A percentile compares a stretch with the other conserved stretches of the same genome.
phyloP scores from a whole-genome alignment of 2,888 invertebrate genomes.

The Terebella lapidaria region DNA sequence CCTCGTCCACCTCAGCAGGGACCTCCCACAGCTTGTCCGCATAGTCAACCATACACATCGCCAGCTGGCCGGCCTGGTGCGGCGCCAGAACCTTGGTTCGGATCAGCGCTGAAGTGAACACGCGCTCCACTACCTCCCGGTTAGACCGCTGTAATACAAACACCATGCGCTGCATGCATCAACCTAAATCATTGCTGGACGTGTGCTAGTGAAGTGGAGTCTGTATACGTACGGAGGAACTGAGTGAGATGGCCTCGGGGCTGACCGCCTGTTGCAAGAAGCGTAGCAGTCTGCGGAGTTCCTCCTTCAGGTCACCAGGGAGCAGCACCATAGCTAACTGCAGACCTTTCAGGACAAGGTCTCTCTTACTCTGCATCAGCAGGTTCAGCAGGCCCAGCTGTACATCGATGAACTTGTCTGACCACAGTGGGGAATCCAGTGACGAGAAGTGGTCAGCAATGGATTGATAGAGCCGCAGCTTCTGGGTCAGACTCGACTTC shows the following conservation, averaged over 20 bases:
- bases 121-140: slow-evolving; percentile 31
- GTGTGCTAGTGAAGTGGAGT: background rate
- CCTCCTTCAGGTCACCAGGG: slow-evolving; percentile 34
- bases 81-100: slow-evolving; percentile 40
- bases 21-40: slow-evolving; percentile 35
- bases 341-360: slow-evolving; percentile 35
- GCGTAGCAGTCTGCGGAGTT: slow-evolving; percentile 39
- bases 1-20: slow-evolving; percentile 36
- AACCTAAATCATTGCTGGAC: background rate
- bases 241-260: slow-evolving; percentile 28
- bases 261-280: slow-evolving; percentile 39
- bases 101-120: slow-evolving; percentile 37
- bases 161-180: background rate
- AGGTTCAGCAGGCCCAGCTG: slow-evolving; percentile 43
- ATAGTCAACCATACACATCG: slow-evolving; percentile 41
- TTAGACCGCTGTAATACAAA: slow-evolving; percentile 37
- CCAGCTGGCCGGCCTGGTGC: slow-evolving; percentile 37
- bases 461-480: slow-evolving; percentile 36
- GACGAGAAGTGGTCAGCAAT: slow-evolving; percentile 35
- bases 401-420: slow-evolving; percentile 43
- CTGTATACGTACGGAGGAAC: slow-evolving; percentile 31
- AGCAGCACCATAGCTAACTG: slow-evolving; percentile 44
- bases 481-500: slow-evolving; percentile 11
- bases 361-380: slow-evolving; percentile 31
- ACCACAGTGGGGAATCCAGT: slow-evolving; percentile 33